phyloP scores from a whole-genome alignment of 2,888 invertebrate species.

The Agrypnus murinus region DNA sequence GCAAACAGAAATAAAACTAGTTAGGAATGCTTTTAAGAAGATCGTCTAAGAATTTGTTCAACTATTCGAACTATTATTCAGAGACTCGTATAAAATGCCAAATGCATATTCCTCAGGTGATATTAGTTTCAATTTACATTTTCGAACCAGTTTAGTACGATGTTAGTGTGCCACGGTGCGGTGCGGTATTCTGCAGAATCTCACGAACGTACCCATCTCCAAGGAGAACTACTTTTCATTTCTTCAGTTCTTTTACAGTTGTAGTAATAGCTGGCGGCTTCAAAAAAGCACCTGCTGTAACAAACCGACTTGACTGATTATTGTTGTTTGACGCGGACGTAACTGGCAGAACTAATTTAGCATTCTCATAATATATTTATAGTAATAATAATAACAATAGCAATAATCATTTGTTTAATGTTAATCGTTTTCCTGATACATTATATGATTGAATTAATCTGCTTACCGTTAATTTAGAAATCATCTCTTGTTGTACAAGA shows the following conservation, averaged over 20 bases:
- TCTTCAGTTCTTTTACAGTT: constrained; percentile 42
- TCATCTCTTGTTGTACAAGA: neutral
- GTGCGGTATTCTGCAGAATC: constrained; percentile 24
- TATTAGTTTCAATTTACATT: constrained; percentile 18
- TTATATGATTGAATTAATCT: neutral
- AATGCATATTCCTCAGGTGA: constrained; percentile 16
- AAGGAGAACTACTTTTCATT: constrained; percentile 65
- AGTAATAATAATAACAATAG: neutral
- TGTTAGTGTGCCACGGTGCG: constrained; percentile 34
- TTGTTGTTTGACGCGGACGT: constrained; percentile 30
- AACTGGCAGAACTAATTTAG: constrained; percentile 32
- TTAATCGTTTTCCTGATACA: neutral
- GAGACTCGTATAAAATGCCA: constrained; percentile 10
- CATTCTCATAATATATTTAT: neutral
- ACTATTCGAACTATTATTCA: constrained; percentile 10
- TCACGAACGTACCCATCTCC: constrained; percentile 57
- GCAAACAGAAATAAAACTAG: too few species aligned
- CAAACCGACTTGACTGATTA: constrained; percentile 20
- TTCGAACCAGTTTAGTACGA: constrained; percentile 48
- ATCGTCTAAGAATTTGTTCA: neutral
- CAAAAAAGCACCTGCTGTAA: constrained; percentile 34
- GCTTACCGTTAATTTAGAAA: neutral
- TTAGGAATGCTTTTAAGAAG: constrained; percentile 6
- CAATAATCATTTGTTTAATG: neutral
- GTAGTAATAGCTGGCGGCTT: constrained; percentile 44